Evolutionary conservation across 2,888 invertebrate species (phyloP), one percentile per base, ranked within the genome.

Genomic region (Limnephilus marmoratus): DNA sequence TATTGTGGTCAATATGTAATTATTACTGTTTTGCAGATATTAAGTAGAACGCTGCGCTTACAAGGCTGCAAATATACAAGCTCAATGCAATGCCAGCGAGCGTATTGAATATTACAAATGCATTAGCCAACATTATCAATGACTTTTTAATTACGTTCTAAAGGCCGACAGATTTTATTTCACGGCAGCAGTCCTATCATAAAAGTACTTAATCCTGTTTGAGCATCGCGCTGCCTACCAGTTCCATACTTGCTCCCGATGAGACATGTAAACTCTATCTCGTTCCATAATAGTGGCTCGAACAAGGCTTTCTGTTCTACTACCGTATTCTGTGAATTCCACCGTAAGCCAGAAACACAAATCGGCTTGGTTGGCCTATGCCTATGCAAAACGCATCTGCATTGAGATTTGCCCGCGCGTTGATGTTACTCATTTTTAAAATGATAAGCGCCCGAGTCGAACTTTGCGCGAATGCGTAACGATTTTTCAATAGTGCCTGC

Each of bases 291-390:
- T 91, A 91, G 86, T 87, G 29, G 86, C 87, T 53, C 41, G 81
- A 87, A 87, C 87, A 81, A 91, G 91, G 82, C 87, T 86, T 83
- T 68, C 68, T 68, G 68, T 68, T 68, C 87, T 91, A 31, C 85
- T 87, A 90, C 80, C 83, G 80, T 90, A 90, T 91, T 87, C 81
- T n/a, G 91, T 80, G 81, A 91, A 91, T 91, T 91, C 91, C 87
- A 87, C 37, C 41, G n/a, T 68, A n/a, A 31, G 87, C 81, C 34
- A 24, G 24, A n/a, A 81, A 80, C 87, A 85, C 85, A 90, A 90
- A 90, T 90, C 85, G 90, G 85, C 85, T 90, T 29, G 15, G 41
- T 29, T 29, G 29, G 45, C 29, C 45, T 29, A 37, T 49, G 86
- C 49, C 29, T 49, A 37, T 86, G 86, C 86, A 86, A 45, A 45